Evolutionary conservation across 2,113 vertebrate genomes (phyloP).

Genomic region (Tragelaphus imberbis): DNA sequence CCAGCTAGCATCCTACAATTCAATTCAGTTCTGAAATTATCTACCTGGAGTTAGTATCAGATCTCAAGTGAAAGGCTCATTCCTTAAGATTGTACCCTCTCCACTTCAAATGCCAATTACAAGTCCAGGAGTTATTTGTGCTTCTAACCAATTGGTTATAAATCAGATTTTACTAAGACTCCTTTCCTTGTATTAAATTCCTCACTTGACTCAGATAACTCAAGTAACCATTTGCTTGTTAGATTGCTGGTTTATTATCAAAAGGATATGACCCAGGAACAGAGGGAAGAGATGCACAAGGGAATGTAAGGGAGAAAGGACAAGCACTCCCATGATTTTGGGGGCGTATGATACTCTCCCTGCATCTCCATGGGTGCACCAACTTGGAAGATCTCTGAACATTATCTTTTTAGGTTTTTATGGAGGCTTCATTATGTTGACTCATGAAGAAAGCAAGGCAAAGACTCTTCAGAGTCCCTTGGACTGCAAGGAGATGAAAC

Average conservation of each 20-base stretch:
- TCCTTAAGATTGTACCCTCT: neutral
- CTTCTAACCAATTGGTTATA: neutral
- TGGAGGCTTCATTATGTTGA: neutral
- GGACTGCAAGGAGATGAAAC: neutral
- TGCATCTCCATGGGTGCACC: neutral
- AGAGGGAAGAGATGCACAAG: neutral
- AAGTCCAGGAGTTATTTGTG: too few species aligned
- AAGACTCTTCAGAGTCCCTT: neutral
- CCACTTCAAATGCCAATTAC: neutral
- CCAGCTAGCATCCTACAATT: neutral
- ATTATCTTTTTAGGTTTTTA: neutral
- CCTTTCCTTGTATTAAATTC: neutral
- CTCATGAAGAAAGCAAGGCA: neutral
- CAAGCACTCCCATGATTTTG: neutral
- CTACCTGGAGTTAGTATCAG: neutral
- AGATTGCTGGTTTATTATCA: neutral
- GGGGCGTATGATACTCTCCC: neutral
- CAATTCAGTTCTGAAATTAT: neutral
- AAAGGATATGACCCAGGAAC: neutral
- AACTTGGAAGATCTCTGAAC: neutral
- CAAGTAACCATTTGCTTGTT: neutral
- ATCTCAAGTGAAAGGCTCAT: neutral
- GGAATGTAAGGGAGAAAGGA: neutral
- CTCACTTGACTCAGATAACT: neutral
- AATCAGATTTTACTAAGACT: neutral